Evolutionary conservation across 2,888 invertebrate species (phyloP), one percentile per base, ranked within the genome.

Genomic region (Temnothorax ravouxi): DNA sequence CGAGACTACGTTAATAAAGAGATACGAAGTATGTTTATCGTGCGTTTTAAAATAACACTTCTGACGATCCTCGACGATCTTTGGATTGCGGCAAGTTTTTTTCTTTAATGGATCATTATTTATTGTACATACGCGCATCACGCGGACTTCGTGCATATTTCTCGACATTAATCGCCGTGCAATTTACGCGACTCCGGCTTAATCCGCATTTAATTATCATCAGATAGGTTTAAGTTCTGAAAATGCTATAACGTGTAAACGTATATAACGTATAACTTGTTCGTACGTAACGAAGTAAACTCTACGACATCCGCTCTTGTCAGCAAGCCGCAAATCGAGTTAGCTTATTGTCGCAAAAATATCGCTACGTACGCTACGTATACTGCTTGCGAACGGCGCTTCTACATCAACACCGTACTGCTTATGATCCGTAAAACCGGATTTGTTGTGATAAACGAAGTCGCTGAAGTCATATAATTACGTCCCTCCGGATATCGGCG

Each of bases 141-240:
- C 29, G 29, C 29, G 15, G 21, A 15, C 13, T 5, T 72, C 13
- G 29, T 47, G 15, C 50, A 34, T 64, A 66, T 34, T 75, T 66
- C 66, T 38, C 34, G 15, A 75, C 29, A 18, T 56, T 8, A 1
- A 8, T 25, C 41, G 47, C 41, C 15, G 34, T 71, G 6, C 67
- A 50, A 47, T 66, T 29, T 50, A 66, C 11, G 15, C 11, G 41
- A 8, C 15, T 67, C 69, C 13, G n/a, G 11, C 67, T 67, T 67
- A 76, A 76, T 81, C 61, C 21, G 21, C 77, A 47, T 85, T 84
- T 86, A 87, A 85, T 88, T 88, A 77, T 67, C 15, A 11, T 11
- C 61, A 21, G 29, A 61, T 47, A 56, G 21, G n/a, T 38, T 61
- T n/a, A 38, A 72, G 54, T 52, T 54, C 18, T 41, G 3, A 18